phyloP scores from a whole-genome alignment of 2,797 vertebrate species.

The Cetoscarus ocellatus region DNA sequence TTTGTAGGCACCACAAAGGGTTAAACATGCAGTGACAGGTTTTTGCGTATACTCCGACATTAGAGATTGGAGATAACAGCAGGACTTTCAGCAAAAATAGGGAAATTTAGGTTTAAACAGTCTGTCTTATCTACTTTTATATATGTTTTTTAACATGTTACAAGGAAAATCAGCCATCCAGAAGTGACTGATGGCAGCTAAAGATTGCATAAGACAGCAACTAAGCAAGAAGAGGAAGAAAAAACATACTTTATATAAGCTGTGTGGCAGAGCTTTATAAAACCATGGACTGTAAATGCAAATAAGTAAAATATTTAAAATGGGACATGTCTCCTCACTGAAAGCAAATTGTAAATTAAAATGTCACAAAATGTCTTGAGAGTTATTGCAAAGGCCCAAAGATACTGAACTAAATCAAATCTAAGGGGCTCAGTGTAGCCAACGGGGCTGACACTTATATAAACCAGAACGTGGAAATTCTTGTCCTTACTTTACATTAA shows the following conservation, averaged over 20 bases:
- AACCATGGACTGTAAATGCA: constrained; percentile 2
- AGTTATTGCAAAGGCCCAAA: constrained; percentile 2
- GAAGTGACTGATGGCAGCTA: constrained; percentile 18
- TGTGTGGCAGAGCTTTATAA: background rate
- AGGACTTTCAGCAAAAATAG: background rate
- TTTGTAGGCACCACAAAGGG: background rate
- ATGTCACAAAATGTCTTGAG: background rate
- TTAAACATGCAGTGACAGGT: background rate
- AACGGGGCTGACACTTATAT: background rate
- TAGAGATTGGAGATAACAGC: background rate
- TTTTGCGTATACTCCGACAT: background rate
- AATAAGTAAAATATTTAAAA: constrained; percentile 9
- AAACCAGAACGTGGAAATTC: background rate
- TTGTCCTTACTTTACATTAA: no score
- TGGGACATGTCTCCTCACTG: background rate
- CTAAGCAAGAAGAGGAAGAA: background rate
- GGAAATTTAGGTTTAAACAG: background rate
- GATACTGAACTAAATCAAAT: background rate
- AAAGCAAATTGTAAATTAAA: background rate
- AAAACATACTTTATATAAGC: background rate
- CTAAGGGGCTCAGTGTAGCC: constrained; percentile 5
- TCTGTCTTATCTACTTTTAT: background rate
- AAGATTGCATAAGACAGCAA: constrained; percentile 1
- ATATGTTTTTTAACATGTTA: background rate
- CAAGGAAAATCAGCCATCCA: background rate